Evolutionary conservation across 1,140 invertebrate species (phyloP), one percentile per base, ranked within the genome.

Genomic region (Artemia franciscana): DNA sequence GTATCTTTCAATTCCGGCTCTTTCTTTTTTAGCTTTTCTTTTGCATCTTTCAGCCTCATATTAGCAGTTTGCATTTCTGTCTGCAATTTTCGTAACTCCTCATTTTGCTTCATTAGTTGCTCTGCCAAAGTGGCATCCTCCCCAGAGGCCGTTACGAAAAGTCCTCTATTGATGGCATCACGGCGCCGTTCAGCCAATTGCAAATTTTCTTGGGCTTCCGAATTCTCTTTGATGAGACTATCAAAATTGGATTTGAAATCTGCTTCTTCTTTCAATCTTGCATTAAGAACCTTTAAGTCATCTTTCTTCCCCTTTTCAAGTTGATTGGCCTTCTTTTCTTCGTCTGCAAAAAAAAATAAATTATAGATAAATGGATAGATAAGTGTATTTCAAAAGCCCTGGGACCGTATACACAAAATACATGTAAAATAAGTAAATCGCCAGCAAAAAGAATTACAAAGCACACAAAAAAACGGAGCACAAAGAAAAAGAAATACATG

Each of bases 111-210:
- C 68, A 91, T 91, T 1, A 94, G 74, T 70, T 94, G 89, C 66
- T 93, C 87, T 70, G 89, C 84, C 21, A 95, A 74, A 4, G 90
- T 90, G n/a, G 85, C 80, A 62, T 83, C 82, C 71, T 84, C 78
- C 15, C 90, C 88, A 67, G 82, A 81, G n/a, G 84, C 83, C 62
- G 81, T 84, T 24, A 82, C 80, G 26, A 90, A 81, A 58, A 87
- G 73, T 24, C 91, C 91, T 24, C 84, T 78, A 70, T 80, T 87
- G 5, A 92, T 81, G 61, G 88, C 88, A 68, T 94, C 39, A 3
- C 39, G 39, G 39, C 39, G 39, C 39, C 39, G 39, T 18, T 51
- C 39, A 12, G 39, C 39, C 39, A 15, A 18, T 18, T 51, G 39
- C 12, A 51, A 18, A 18, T 12, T 18, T 12, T 51, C 39, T 51